A percentile compares a stretch with the other conserved stretches of the same genome.
phyloP scores from a whole-genome alignment of 2,888 invertebrate species.

The Plebejus anna region DNA sequence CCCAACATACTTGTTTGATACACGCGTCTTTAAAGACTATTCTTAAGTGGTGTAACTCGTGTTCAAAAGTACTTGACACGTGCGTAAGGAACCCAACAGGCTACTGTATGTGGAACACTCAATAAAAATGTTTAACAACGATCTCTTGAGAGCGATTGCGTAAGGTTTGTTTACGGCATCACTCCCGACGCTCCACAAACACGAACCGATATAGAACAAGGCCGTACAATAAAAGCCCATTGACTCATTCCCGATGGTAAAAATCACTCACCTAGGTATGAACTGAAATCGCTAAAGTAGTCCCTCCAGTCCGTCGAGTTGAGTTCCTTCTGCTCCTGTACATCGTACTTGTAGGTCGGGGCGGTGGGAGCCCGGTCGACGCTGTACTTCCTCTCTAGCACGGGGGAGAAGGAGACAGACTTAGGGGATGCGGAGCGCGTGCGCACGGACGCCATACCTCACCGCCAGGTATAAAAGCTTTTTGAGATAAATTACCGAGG shows the following conservation, averaged over 20 bases:
- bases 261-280: slow-evolving; percentile 73
- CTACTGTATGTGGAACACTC: neutral
- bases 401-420: slow-evolving; percentile 82
- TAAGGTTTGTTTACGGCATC: slow-evolving; percentile 68
- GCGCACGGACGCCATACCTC: slow-evolving; percentile 81
- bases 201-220: slow-evolving; percentile 74
- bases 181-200: slow-evolving; percentile 66
- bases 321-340: slow-evolving; percentile 61
- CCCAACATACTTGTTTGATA: too few species aligned
- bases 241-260: slow-evolving; percentile 60
- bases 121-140: slow-evolving; percentile 33
- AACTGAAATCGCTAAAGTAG: slow-evolving; percentile 75
- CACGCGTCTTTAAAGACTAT: too few species aligned
- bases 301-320: slow-evolving; percentile 68
- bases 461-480: slow-evolving; percentile 64
- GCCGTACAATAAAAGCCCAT: slow-evolving; percentile 63
- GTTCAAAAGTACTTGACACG: neutral
- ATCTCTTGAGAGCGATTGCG: slow-evolving; percentile 52
- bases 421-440: slow-evolving; percentile 83
- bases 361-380: slow-evolving; percentile 53
- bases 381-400: slow-evolving; percentile 80
- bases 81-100: slow-evolving; percentile 18
- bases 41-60: neutral
- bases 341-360: slow-evolving; percentile 48
- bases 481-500: slow-evolving; percentile 50